Evolutionary conservation across 2,113 vertebrate genomes (phyloP).

Genomic region (Sminthopsis crassicaudata): DNA sequence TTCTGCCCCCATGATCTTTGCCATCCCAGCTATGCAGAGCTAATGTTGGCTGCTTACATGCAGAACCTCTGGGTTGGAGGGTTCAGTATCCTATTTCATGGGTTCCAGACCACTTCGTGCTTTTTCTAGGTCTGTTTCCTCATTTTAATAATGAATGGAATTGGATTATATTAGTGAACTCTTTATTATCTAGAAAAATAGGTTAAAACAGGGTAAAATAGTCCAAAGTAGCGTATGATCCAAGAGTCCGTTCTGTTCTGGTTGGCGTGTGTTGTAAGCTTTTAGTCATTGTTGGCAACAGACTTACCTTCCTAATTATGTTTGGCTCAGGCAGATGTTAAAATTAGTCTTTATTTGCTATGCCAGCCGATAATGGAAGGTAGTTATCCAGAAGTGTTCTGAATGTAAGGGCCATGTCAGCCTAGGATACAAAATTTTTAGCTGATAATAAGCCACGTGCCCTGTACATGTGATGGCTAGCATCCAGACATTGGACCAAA

Average conservation of each 20-base stretch:
- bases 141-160: not conserved
- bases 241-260: slow-evolving; percentile 67
- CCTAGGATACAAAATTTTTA: slow-evolving; percentile 47
- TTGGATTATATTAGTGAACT: not conserved
- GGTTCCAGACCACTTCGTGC: not conserved
- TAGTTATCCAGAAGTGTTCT: slow-evolving; percentile 38
- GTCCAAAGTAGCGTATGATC: not conserved
- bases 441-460: slow-evolving; percentile 36
- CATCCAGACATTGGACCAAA: slow-evolving; percentile 11
- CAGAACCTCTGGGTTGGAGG: not conserved
- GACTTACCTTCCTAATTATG: slow-evolving; percentile 74
- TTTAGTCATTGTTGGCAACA: slow-evolving; percentile 54
- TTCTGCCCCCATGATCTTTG: not conserved
- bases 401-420: slow-evolving; percentile 14
- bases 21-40: not conserved
- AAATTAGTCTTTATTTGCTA: slow-evolving; percentile 68
- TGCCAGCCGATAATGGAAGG: slow-evolving; percentile 66
- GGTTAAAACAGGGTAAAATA: not conserved
- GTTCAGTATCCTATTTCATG: not conserved
- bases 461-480: not conserved
- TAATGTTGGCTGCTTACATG: not conserved
- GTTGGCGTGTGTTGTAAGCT: slow-evolving; percentile 62
- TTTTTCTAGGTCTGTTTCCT: not conserved
- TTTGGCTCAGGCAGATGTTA: slow-evolving; percentile 76
- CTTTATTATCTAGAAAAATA: not conserved